Conservation (phyloP, 2,113 vertebrate species). For the Saguinus imperator region DNA sequence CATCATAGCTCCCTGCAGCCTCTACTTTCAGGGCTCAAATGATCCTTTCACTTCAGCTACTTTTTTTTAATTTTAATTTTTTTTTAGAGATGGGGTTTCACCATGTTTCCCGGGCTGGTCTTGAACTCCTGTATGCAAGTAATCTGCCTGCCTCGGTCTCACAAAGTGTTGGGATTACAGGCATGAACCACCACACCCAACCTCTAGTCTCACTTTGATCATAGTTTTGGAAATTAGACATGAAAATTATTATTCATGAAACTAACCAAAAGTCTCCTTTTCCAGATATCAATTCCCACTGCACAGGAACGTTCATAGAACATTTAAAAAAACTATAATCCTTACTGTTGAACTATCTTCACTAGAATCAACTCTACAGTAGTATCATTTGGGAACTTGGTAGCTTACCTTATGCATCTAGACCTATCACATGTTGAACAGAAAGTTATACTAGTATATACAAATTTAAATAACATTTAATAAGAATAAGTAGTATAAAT, state of each 20-base stretch:
- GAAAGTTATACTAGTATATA: background rate
- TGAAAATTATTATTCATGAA: slow-evolving; percentile 35
- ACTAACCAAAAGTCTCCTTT: slow-evolving; percentile 17
- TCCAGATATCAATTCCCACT: slow-evolving; percentile 29
- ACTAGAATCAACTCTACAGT: background rate
- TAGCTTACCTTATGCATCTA: background rate
- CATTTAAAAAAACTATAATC: background rate
- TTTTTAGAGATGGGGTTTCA: too few species aligned
- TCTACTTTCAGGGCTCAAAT: too few species aligned
- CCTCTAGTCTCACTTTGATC: background rate
- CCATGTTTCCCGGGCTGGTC: too few species aligned
- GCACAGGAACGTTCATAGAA: background rate
- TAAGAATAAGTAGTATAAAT: background rate
- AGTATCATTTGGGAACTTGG: background rate
- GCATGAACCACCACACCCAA: too few species aligned
- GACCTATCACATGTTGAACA: background rate
- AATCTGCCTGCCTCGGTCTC: too few species aligned
- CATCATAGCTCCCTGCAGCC: too few species aligned
- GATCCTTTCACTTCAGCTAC: too few species aligned
- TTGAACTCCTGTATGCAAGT: too few species aligned
- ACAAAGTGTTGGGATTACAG: too few species aligned
- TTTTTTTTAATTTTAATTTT: too few species aligned
- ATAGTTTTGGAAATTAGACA: slow-evolving; percentile 40
- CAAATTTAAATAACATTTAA: slow-evolving; percentile 22
- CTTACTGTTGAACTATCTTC: background rate